phyloP scores from a whole-genome alignment of 2,797 vertebrate genomes.

The Coilia nasus region DNA sequence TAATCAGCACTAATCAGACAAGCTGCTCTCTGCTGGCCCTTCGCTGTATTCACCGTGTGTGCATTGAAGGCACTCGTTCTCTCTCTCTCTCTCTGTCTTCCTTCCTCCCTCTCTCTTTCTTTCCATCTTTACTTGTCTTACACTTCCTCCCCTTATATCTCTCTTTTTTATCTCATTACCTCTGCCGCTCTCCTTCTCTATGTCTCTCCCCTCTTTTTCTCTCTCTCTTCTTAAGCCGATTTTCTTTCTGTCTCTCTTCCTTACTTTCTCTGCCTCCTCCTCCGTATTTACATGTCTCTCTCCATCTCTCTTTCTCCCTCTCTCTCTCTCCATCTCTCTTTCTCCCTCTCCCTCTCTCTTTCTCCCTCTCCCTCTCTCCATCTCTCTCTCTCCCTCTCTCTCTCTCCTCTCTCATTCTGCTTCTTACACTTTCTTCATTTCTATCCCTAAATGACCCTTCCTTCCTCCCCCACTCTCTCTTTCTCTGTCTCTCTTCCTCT shows the following conservation, averaged over 20 bases:
- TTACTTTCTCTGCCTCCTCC: no score
- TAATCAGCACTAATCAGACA: constrained; percentile 81
- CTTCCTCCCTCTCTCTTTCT: constrained; percentile 31
- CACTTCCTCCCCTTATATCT: constrained; percentile 52
- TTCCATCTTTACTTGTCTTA: background rate
- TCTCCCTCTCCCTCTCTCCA: no score
- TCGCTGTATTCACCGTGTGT: constrained; percentile 47
- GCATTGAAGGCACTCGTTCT: constrained; percentile 50
- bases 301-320: constrained; percentile 12
- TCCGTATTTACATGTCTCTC: no score
- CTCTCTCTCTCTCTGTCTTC: constrained; percentile 67
- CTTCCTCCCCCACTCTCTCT: no score
- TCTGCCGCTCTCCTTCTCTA: constrained; percentile 53
- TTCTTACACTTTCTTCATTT: constrained; percentile 58
- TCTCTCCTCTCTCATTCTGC: no score
- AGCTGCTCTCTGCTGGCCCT: constrained; percentile 74
- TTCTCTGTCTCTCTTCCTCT: no score
- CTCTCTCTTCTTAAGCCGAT: no score
- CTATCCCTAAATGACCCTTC: background rate
- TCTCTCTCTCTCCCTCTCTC: no score
- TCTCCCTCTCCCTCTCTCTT: no score
- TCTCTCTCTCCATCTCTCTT: no score
- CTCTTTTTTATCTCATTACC: constrained; percentile 46
- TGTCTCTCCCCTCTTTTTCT: no score
- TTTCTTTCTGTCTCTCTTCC: no score